Percentiles rank a stretch among this genome's conserved stretches.
These are phyloP conservation scores for Colletes latitarsis DNA, from an alignment of 1,140 invertebrate species.

Conservation along the genomic window DNA sequence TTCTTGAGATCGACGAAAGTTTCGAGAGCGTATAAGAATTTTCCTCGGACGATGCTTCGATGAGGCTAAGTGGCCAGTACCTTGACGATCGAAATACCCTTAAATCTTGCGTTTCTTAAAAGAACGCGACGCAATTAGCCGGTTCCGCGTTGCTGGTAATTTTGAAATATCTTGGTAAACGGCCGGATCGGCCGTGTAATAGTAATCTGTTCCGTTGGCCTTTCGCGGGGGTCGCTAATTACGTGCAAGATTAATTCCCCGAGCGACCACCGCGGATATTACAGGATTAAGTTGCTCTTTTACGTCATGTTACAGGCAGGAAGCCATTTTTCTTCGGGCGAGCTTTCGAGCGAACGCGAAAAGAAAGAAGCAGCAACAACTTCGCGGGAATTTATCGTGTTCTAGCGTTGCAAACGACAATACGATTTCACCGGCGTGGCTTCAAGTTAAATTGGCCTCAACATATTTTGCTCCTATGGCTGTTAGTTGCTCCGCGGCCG, in stretches of 20 bases:
- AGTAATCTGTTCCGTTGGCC: slow-evolving; percentile 24
- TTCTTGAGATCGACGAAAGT: too few relatives aligned
- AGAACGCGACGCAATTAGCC: background rate
- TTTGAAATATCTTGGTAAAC: slow-evolving; percentile 25
- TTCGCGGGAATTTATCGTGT: slow-evolving; percentile 40
- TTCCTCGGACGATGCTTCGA: background rate
- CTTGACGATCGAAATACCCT: background rate
- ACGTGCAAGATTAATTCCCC: slow-evolving; percentile 39
- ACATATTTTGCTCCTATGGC: slow-evolving; percentile 6
- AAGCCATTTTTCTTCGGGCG: slow-evolving; percentile 46
- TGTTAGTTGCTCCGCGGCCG: background rate
- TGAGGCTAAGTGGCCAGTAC: background rate
- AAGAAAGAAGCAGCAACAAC: background rate
- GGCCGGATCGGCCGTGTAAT: slow-evolving; percentile 22
- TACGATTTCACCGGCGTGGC: slow-evolving; percentile 4
- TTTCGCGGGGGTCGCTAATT: slow-evolving; percentile 31
- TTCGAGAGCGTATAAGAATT: background rate
- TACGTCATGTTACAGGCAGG: slow-evolving; percentile 30
- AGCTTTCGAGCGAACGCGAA: background rate
- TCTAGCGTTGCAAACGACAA: slow-evolving; percentile 40
- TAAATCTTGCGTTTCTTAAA: background rate
- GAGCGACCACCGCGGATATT: slow-evolving; percentile 12
- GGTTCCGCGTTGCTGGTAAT: background rate
- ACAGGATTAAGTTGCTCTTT: slow-evolving; percentile 54
- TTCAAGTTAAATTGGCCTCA: slow-evolving; percentile 18